Evolutionary conservation across 2,797 vertebrate genomes (phyloP), one percentile per base, ranked within the genome.

Genomic region (Remorina albescens): DNA sequence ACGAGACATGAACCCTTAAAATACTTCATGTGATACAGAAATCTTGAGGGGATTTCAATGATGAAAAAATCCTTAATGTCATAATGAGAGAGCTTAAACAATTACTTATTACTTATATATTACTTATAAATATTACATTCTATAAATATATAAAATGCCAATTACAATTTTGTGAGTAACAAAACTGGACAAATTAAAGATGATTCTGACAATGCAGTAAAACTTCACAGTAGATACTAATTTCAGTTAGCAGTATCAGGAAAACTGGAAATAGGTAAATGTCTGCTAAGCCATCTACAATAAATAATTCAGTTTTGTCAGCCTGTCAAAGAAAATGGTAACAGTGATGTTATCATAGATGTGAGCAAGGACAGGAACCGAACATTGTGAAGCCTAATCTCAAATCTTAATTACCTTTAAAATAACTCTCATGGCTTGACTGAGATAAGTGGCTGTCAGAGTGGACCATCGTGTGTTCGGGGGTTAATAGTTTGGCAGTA

Each of bases 391-490:
- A 47, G 23, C 15, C 42, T 23, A 50, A 87, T 87, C 80, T 74
- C 4, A 34, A 77, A 85, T 84, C 81, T 80, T 82, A 83, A 86
- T 76, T 79, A 72, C 62, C 44, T 83, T 55, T 69, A 62, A 68
- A 82, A 74, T 51, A 67, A 62, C 60, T 73, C 49, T 50, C 28
- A n/a, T 49, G 18, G 18, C 39, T 46, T 19, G 36, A 67, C 50
- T 34, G 53, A 37, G 60, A 83, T 71, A 77, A 80, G 67, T 34
- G 59, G 44, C 55, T 54, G 44, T 70, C 46, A 65, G 26, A 23
- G 62, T 44, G 50, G 61, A 34, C 56, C 21, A 2, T 26, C 37
- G 58, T 70, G 67, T 73, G 30, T 79, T 77, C 70, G 76, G 73
- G 46, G 44, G 46, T 57, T n/a, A 72, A 70, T 37, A 54, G 44